Evolutionary conservation across 2,113 vertebrate genomes (phyloP).

Genomic region (Cichladusa arquata): DNA sequence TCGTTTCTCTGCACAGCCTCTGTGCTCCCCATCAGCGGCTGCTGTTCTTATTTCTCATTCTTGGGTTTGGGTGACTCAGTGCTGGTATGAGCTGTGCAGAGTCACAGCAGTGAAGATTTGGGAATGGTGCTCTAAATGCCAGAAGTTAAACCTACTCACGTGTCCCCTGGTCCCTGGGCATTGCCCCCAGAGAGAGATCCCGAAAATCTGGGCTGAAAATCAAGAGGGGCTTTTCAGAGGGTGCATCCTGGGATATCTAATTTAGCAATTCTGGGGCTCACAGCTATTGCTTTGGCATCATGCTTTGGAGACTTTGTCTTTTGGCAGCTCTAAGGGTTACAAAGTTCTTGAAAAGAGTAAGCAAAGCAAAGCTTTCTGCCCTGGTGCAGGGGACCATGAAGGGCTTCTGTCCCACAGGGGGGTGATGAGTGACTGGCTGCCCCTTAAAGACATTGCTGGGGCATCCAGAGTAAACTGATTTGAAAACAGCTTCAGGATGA

Average conservation of each 20-base stretch:
- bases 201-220: not conserved
- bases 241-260: not conserved
- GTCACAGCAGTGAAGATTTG: not conserved
- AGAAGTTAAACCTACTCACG: accelerated
- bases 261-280: not conserved
- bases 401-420: not conserved
- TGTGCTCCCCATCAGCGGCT: not conserved
- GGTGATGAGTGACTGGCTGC: not conserved
- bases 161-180: accelerated
- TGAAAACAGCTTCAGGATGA: not conserved
- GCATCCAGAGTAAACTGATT: not conserved
- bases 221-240: not conserved
- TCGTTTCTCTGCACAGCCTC: not conserved
- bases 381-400: not conserved
- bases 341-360: not conserved
- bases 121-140: not conserved
- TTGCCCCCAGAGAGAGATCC: not conserved
- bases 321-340: not conserved
- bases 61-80: not conserved
- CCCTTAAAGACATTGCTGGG: not conserved
- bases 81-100: not conserved
- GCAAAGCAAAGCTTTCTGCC: not conserved
- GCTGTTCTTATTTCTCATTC: not conserved
- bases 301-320: not conserved
- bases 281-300: not conserved